Evolutionary conservation across 2,797 vertebrate genomes (phyloP), one percentile per base, ranked within the genome.

Genomic region (Catamblyrhynchus diadema): DNA sequence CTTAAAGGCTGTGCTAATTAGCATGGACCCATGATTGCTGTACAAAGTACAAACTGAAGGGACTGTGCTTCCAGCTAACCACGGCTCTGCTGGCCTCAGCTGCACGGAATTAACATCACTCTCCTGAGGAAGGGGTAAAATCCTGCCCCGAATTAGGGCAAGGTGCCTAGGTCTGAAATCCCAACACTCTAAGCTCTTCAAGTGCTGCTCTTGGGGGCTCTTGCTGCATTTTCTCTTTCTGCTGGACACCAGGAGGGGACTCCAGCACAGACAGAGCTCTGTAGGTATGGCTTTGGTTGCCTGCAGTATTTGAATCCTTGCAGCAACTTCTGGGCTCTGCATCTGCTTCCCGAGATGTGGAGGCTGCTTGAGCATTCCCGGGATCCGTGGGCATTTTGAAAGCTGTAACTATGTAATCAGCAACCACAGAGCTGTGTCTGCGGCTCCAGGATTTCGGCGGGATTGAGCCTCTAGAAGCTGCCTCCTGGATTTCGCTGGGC

Each of bases 161-260:
- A 21, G n/a, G 71, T 69, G 39, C 19, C 47, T 15, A 6, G 3
- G 4, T 16, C 42, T 12, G 8, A 50, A 57, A 59, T 30, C 12
- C 4, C 4, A 6, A 0, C 0, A 0, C 6, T 30, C 5, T 18
- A 32, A 11, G 30, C 9, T 51, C 25, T 12, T 0, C 0, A 2
- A 4, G 5, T 3, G 42, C 47, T 6, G 4, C 1, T 13, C 7
- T 0, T 17, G 13, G 14, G 30, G 30, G 4, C 2, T n/a, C 3
- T 6, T 67, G 9, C 3, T 19, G 14, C 4, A 3, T 23, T 24
- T 71, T 30, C 4, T 27, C 10, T 11, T 60, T 22, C 20, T 27
- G 25, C 20, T 9, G 27, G 18, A 3, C 6, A 15, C 5, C 4
- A 6, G n/a, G 19, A 12, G 8, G 10, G 8, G 2, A 1, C 3